Evolutionary conservation across 2,888 invertebrate species (phyloP).

Genomic region (Phaedon cochleariae): DNA sequence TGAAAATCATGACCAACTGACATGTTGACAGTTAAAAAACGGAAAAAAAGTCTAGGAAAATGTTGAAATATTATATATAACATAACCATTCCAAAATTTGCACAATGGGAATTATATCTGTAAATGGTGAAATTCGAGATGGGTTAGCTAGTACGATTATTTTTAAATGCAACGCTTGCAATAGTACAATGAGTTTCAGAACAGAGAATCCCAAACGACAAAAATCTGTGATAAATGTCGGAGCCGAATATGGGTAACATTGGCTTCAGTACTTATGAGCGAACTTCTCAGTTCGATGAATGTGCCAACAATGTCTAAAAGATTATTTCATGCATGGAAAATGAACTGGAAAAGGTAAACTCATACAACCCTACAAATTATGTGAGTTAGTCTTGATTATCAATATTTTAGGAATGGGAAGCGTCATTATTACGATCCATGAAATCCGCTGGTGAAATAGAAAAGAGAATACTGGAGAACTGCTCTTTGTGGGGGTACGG

Average conservation of each 20-base stretch:
- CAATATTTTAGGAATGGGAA: slow-evolving; percentile 22
- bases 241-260: slow-evolving; percentile 35
- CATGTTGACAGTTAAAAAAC: too few relatives aligned
- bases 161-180: not conserved
- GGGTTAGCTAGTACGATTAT: too few relatives aligned
- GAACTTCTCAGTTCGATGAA: slow-evolving; percentile 35
- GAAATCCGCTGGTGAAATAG: slow-evolving; percentile 12
- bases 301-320: slow-evolving; percentile 29
- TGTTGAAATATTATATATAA: too few relatives aligned
- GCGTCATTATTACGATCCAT: slow-evolving; percentile 5
- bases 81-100: too few relatives aligned
- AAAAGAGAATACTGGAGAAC: slow-evolving; percentile 33
- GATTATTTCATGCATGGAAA: slow-evolving; percentile 30
- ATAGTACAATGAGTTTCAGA: not conserved
- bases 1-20: too few relatives aligned
- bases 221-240: slow-evolving; percentile 26
- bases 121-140: too few relatives aligned
- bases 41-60: too few relatives aligned
- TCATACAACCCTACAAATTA: too few relatives aligned
- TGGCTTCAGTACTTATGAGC: slow-evolving; percentile 33
- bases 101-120: too few relatives aligned
- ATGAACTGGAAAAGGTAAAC: slow-evolving; percentile 25
- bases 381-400: too few relatives aligned
- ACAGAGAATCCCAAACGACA: not conserved
- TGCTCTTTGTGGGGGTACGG: slow-evolving; percentile 37